These are phyloP conservation scores for Ganaspis brasiliensis DNA, from an alignment of 2,888 invertebrate species.

Conservation along the genomic window DNA sequence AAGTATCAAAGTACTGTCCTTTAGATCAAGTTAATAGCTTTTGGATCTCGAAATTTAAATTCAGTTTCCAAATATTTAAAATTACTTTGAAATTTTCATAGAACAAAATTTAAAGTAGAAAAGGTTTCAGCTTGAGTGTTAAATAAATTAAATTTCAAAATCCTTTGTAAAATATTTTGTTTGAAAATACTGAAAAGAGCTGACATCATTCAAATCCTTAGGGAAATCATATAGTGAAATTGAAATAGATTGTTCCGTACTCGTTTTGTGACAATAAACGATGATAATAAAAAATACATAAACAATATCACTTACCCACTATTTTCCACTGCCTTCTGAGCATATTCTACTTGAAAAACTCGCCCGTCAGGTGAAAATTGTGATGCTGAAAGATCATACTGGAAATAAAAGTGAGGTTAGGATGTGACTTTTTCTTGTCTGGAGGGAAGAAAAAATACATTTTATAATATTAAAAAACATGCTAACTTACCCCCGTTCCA, in stretches of 20 bases:
- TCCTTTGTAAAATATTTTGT: neutral
- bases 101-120: too few relatives aligned
- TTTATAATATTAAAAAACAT: slow-evolving; percentile 17
- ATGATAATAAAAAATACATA: neutral
- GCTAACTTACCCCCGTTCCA: slow-evolving; percentile 93
- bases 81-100: too few relatives aligned
- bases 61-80: too few relatives aligned
- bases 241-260: neutral
- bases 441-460: slow-evolving; percentile 8
- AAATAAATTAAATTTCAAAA: too few relatives aligned
- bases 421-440: slow-evolving; percentile 47
- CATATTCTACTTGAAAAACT: slow-evolving; percentile 99
- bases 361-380: slow-evolving; percentile 99
- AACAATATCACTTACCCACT: slow-evolving; percentile 85
- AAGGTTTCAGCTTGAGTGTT: too few relatives aligned
- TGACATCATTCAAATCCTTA: neutral
- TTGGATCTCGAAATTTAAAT: too few relatives aligned
- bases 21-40: too few relatives aligned
- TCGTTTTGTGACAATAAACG: neutral
- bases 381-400: slow-evolving; percentile 99
- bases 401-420: slow-evolving; percentile 77
- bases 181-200: neutral
- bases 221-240: neutral
- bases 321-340: slow-evolving; percentile 99
- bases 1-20: too few relatives aligned